A percentile compares a stretch with the other conserved stretches of the same genome.
Conservation (phyloP, 2,113 vertebrate genomes). For the Monopterus albus region DNA sequence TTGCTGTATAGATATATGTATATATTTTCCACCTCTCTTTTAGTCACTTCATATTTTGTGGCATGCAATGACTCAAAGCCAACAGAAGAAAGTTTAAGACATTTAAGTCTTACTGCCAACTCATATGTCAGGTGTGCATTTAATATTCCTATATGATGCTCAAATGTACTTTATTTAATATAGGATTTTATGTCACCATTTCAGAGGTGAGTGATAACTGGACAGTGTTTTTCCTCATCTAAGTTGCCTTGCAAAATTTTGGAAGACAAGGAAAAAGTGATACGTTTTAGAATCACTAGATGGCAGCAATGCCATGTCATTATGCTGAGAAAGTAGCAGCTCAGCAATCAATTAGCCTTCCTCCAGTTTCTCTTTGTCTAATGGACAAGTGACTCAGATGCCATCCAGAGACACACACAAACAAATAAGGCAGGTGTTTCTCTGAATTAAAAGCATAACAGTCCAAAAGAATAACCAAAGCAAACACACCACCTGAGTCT, state of each 20-base stretch:
- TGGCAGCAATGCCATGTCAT: constrained; percentile 39
- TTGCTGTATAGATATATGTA: neutral
- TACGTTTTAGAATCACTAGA: constrained; percentile 25
- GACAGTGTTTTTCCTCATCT: neutral
- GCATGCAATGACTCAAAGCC: neutral
- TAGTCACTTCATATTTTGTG: neutral
- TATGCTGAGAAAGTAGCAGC: neutral
- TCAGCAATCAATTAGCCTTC: neutral
- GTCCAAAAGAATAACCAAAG: neutral
- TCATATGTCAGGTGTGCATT: neutral
- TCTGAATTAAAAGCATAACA: neutral
- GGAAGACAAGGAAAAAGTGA: neutral
- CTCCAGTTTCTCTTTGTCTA: neutral
- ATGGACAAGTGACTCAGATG: neutral
- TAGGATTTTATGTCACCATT: too few relatives aligned
- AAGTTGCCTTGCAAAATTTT: neutral
- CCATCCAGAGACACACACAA: too few relatives aligned
- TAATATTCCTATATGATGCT: neutral
- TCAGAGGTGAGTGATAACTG: too few relatives aligned
- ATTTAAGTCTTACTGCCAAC: neutral
- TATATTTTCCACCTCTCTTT: neutral
- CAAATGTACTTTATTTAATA: too few relatives aligned
- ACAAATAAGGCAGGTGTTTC: neutral
- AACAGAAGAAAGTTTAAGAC: neutral
- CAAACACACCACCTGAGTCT: neutral